These are phyloP conservation scores for Thripadectes ignobilis DNA, from an alignment of 2,797 vertebrate genomes.

Conservation along the genomic window DNA sequence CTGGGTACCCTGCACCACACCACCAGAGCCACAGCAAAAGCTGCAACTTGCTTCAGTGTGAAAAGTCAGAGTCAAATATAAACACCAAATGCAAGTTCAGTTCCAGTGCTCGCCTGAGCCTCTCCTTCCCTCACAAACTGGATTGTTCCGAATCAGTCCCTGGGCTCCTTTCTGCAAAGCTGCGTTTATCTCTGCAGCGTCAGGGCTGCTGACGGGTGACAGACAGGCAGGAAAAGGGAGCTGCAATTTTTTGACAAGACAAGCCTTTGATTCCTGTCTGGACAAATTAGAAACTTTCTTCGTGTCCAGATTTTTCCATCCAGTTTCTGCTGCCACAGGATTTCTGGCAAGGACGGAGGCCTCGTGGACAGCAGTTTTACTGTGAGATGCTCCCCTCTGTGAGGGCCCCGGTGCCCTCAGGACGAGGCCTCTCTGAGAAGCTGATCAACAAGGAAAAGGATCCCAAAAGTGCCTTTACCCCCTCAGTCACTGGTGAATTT, in stretches of 20 bases:
- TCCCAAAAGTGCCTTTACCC: background rate
- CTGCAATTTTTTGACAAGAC: background rate
- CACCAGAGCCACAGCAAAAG: background rate
- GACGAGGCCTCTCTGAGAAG: background rate
- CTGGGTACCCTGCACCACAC: background rate
- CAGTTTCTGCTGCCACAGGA: background rate
- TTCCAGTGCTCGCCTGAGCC: background rate
- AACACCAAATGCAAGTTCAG: background rate
- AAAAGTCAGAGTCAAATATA: background rate
- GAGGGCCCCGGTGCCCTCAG: background rate
- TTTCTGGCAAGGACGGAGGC: accelerated
- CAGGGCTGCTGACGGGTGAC: background rate
- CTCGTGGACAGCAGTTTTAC: background rate
- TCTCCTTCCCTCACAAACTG: background rate
- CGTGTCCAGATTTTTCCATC: background rate
- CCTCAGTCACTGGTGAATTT: background rate
- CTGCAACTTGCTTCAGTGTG: background rate
- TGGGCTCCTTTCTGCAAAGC: background rate
- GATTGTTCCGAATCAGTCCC: background rate
- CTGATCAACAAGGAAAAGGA: background rate
- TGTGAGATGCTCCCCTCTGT: accelerated
- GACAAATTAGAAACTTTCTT: background rate
- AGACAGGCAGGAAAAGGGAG: background rate
- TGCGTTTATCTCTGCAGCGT: background rate
- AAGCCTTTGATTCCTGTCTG: background rate